phyloP scores from a whole-genome alignment of 2,113 vertebrate species.

The Patagioenas fasciata region DNA sequence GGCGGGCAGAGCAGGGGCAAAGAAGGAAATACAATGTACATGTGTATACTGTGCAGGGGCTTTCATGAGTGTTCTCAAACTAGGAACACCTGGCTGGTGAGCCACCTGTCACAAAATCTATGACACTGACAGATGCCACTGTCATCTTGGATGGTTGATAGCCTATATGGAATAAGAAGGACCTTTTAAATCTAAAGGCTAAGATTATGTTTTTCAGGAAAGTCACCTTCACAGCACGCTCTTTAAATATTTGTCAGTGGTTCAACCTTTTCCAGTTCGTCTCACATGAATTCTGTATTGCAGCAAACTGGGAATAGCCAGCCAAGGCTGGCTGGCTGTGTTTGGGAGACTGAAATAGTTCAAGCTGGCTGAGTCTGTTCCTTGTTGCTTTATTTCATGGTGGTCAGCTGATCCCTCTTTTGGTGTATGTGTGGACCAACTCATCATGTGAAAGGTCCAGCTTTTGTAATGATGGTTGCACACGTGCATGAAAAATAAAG shows the following conservation, averaged over 20 bases:
- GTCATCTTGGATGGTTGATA: background rate
- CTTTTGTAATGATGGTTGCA: background rate
- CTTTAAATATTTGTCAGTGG: background rate
- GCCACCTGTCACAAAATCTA: background rate
- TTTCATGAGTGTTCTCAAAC: background rate
- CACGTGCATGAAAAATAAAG: fast-evolving
- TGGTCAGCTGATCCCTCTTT: background rate
- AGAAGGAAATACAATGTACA: background rate
- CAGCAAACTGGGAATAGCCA: background rate
- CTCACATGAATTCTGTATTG: background rate
- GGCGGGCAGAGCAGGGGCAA: background rate
- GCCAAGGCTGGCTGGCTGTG: conserved; percentile 4
- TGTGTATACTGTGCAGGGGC: background rate
- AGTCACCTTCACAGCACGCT: background rate
- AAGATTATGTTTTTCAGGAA: background rate
- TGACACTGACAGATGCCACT: background rate
- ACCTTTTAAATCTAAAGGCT: background rate
- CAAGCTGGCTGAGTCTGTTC: background rate
- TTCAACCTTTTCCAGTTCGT: conserved; percentile 25
- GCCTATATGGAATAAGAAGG: background rate
- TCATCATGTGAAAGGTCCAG: background rate
- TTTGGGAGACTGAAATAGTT: background rate
- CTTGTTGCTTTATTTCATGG: background rate
- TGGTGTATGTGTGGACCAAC: background rate
- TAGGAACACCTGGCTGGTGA: background rate